phyloP scores from a whole-genome alignment of 2,113 vertebrate species.

The Nerophis ophidion region DNA sequence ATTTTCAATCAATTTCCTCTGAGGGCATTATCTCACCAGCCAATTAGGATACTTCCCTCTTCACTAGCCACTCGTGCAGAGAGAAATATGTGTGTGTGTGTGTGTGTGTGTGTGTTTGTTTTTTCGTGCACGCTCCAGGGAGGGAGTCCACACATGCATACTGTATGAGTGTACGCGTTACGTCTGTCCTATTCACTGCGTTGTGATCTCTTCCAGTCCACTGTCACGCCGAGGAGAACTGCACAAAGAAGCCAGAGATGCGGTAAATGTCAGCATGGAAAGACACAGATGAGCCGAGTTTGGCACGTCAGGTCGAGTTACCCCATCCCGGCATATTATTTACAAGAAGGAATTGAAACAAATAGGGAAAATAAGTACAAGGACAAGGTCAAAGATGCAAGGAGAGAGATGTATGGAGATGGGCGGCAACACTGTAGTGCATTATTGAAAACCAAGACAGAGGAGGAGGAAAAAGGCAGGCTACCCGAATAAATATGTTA shows the following conservation, averaged over 20 bases:
- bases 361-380: background rate
- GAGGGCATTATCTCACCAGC: slow-evolving; percentile 27
- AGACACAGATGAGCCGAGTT: slow-evolving; percentile 30
- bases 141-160: background rate
- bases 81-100: background rate
- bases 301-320: slow-evolving; percentile 1
- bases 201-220: slow-evolving; percentile 35
- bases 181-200: slow-evolving; percentile 1
- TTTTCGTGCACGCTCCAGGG: background rate
- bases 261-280: slow-evolving; percentile 56
- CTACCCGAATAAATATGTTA: too few relatives aligned
- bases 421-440: background rate
- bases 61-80: slow-evolving; percentile 10
- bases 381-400: background rate
- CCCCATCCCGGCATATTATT: slow-evolving; percentile 5
- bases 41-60: slow-evolving; percentile 25
- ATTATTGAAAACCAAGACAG: slow-evolving; percentile 3
- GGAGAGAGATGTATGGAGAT: background rate
- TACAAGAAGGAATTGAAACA: background rate
- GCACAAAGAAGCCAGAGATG: slow-evolving; percentile 32
- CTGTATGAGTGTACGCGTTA: background rate
- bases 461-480: too few relatives aligned
- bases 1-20: slow-evolving; percentile 36
- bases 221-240: slow-evolving; percentile 51
- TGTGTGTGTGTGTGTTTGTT: slow-evolving; percentile 6